Percentiles rank a stretch among this genome's conserved stretches.
Conservation (phyloP, 2,113 vertebrate species). For the human (Homo sapiens) region GRCh38 chr6:36684501-36685000, state of each 20-base stretch:
- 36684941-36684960: background rate
- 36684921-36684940: background rate
- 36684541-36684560: slow-evolving; percentile 88
- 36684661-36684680: background rate
- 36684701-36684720: background rate
- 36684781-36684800: background rate
- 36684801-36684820: background rate
- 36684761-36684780: background rate
- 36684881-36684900: background rate
- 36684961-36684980: background rate
- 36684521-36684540: slow-evolving; percentile 92
- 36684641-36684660: background rate
- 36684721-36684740: background rate
- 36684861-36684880: background rate
- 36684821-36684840: background rate
- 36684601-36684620: background rate
- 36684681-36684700: background rate
- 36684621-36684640: background rate
- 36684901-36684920: background rate
- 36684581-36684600: background rate
- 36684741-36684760: background rate
- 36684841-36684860: background rate
- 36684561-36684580: background rate
- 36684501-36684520: slow-evolving; percentile 57
- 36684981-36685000: background rate